Evolutionary conservation across 2,113 vertebrate species (phyloP), one percentile per base, ranked within the genome.

Genomic region (Cephalopholis sonnerati): DNA sequence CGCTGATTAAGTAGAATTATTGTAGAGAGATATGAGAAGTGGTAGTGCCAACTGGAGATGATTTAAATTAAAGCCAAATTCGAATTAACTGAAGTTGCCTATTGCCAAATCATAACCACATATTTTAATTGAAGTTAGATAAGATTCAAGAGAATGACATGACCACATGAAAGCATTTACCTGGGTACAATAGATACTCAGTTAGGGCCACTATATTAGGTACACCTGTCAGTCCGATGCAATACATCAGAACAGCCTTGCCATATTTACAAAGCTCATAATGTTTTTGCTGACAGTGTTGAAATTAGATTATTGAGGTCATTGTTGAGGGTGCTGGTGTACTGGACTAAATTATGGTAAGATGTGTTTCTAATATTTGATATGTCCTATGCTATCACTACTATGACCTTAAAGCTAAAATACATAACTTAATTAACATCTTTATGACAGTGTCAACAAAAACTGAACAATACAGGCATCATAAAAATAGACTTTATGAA

Each of bases 11-110:
- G 50, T 27, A 24, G 63, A 44, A 81, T 44, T 24, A 74, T 64
- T 39, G 51, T 32, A 55, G 17, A 50, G 67, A 78, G 20, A 48
- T 64, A 48, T 57, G 29, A 63, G 41, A 61, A 46, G 48, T 41
- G 22, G 59, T 53, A 27, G 24, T 74, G 70, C 36, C 25, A 55
- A 55, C n/a, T 11, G 24, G 41, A 65, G 36, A 54, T 11, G 18
- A 73, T 73, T 84, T 69, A 55, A 63, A 73, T 77, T 32, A 53
- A 64, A 70, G 15, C 17, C 36, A 67, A 20, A 51, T 79, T 79
- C 17, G 53, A 71, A 73, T 77, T 63, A 71, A 70, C 48, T 64
- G 36, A 77, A 54, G 41, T 41, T 67, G 29, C n/a, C 32, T 22
- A 50, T 51, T 80, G 53, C 25, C 24, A 46, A 67, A 36, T 68